A percentile compares a stretch with the other conserved stretches of the same genome.
These are phyloP conservation scores for Platysternon megacephalum DNA, from an alignment of 2,113 vertebrate genomes.

Conservation along the genomic window DNA sequence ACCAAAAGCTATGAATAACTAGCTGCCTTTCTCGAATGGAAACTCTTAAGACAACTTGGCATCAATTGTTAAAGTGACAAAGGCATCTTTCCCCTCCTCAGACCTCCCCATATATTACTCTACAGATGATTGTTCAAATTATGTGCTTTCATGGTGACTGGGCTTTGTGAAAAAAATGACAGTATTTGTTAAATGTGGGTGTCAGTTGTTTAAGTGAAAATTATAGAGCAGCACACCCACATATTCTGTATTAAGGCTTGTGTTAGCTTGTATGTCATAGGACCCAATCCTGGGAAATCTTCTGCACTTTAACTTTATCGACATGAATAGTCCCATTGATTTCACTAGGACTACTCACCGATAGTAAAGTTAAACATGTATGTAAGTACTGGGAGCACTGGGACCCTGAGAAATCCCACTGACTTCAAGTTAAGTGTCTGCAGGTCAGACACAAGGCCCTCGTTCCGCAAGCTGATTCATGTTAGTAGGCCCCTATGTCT, in stretches of 20 bases:
- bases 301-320: neutral
- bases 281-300: neutral
- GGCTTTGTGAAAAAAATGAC: neutral
- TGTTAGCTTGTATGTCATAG: accelerated
- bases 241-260: neutral
- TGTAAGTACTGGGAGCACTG: neutral
- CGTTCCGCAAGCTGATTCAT: neutral
- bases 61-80: neutral
- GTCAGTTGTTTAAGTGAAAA: neutral
- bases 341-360: neutral
- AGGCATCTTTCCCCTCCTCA: neutral
- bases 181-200: neutral
- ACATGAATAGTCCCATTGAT: neutral
- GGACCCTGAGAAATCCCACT: neutral
- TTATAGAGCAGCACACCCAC: neutral
- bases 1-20: neutral
- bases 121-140: neutral
- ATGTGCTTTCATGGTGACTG: neutral
- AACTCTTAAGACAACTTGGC: neutral
- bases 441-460: neutral
- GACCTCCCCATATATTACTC: neutral
- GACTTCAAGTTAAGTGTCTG: neutral
- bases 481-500: neutral
- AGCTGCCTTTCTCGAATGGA: neutral
- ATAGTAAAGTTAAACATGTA: neutral